Evolutionary conservation across 2,888 invertebrate species (phyloP).

Genomic region (Euclidia mi): DNA sequence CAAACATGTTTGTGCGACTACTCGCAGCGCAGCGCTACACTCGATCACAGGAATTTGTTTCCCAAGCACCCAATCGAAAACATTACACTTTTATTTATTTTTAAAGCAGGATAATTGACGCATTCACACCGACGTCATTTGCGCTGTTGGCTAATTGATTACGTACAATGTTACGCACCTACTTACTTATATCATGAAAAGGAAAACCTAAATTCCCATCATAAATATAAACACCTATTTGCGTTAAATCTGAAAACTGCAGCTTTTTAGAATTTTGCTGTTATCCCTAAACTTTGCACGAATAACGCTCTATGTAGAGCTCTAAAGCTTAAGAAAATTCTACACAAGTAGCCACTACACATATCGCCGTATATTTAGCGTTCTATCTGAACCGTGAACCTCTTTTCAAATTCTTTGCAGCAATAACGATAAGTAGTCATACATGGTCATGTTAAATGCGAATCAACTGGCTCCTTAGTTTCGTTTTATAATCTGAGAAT

Average conservation of each 20-base stretch:
- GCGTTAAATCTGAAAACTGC: too few relatives aligned
- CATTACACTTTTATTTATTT: slow-evolving; percentile 43
- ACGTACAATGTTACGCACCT: neutral
- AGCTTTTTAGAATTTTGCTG: too few relatives aligned
- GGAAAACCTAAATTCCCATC: too few relatives aligned
- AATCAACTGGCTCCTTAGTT: neutral
- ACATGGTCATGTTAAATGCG: neutral
- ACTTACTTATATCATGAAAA: too few relatives aligned
- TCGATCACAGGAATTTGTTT: slow-evolving; percentile 46
- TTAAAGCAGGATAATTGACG: slow-evolving; percentile 13
- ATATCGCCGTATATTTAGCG: too few relatives aligned
- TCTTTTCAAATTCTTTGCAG: neutral
- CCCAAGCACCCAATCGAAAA: slow-evolving; percentile 46
- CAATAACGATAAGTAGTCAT: neutral
- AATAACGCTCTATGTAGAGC: too few relatives aligned
- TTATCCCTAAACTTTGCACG: too few relatives aligned
- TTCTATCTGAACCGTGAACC: neutral
- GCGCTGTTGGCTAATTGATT: neutral
- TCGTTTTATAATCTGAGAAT: neutral
- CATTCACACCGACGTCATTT: neutral
- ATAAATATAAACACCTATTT: too few relatives aligned
- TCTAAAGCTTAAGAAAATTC: too few relatives aligned
- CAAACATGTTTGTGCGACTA: slow-evolving; percentile 59
- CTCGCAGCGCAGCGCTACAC: slow-evolving; percentile 23
- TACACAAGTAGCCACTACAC: too few relatives aligned